Base-by-base conservation (phyloP, 2,888 invertebrate genomes). In the Siphonodentalium dalli region DNA sequence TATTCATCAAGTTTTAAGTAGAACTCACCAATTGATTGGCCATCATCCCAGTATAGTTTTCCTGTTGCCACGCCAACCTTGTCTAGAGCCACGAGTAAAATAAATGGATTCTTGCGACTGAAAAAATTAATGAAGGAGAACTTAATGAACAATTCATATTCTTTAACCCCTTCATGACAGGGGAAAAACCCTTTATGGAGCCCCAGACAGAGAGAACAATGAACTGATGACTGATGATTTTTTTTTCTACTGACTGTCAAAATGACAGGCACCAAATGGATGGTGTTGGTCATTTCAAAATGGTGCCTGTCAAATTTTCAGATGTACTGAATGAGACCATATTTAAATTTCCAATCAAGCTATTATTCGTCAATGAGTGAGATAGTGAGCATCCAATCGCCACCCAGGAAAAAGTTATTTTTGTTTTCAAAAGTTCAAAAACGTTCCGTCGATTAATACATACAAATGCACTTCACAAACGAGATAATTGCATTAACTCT, bases 21-120 rank as follows among this genome's bases (percentile, higher is more conserved):
- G 3, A 13, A 29, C 37, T 37, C 55, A 72, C 70, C 87, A 65
- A 89, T 81, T 47, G 88, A 87, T 53, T 90, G 89, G 0, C 91
- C 91, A 69, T 91, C 90, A 75, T 92, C 91, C 89, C 90, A 90
- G 82, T 88, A 91, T 4, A 91, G 82, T 42, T 86, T 84, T 1
- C 91, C 91, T 1, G 48, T 58, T 0, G 89, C 89, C 21, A 66
- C 69, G 13, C 82, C 81, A 4, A 68, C 68, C 2, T 79, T 68
- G 70, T 87, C 85, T 0, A 88, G 83, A 0, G 86, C 87, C 0
- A 86, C 87, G 7, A 89, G 71, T 28, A 92, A 81, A 68, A 88
- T 87, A 56, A 91, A 84, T 38, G 86, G 35, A 34, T 87, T 86
- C 63, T 85, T 84, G 40, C 91, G 86, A 9, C 83, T 83, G 63